Conservation (phyloP, 2,888 invertebrate species). For the Boloria euphrosyne region DNA sequence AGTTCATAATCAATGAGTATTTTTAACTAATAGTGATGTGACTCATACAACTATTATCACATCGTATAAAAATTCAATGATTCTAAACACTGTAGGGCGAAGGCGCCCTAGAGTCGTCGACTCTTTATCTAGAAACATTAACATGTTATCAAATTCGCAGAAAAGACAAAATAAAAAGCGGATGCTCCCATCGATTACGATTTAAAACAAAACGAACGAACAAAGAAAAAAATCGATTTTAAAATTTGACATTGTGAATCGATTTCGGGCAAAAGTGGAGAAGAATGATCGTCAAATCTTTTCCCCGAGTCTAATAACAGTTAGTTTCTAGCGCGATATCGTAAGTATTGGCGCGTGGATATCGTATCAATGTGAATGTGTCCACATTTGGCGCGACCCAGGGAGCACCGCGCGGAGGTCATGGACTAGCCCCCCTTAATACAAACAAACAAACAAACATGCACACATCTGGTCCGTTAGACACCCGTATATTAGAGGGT, state of each 20-base stretch:
- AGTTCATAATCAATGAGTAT: not conserved
- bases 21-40: not conserved
- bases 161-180: slow-evolving; percentile 9
- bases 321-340: slow-evolving; percentile 20
- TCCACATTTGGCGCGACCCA: slow-evolving; percentile 80
- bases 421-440: slow-evolving; percentile 78
- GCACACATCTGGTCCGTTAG: slow-evolving; percentile 27
- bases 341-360: slow-evolving; percentile 24
- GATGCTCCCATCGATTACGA: slow-evolving; percentile 17
- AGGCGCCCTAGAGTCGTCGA: slow-evolving; percentile 18
- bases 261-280: not conserved
- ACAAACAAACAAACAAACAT: slow-evolving; percentile 51
- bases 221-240: not conserved
- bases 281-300: not conserved
- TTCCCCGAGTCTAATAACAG: slow-evolving; percentile 13
- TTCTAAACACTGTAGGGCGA: slow-evolving; percentile 12
- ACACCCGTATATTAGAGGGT: slow-evolving; percentile 22
- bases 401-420: slow-evolving; percentile 81
- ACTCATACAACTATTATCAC: not conserved
- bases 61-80: not conserved
- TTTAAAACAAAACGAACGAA: not conserved
- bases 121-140: slow-evolving; percentile 14
- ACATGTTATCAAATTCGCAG: slow-evolving; percentile 24
- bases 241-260: not conserved
- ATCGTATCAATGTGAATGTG: slow-evolving; percentile 62